Conservation (phyloP, 2,113 vertebrate genomes). For the Eudyptes chrysolophus region DNA sequence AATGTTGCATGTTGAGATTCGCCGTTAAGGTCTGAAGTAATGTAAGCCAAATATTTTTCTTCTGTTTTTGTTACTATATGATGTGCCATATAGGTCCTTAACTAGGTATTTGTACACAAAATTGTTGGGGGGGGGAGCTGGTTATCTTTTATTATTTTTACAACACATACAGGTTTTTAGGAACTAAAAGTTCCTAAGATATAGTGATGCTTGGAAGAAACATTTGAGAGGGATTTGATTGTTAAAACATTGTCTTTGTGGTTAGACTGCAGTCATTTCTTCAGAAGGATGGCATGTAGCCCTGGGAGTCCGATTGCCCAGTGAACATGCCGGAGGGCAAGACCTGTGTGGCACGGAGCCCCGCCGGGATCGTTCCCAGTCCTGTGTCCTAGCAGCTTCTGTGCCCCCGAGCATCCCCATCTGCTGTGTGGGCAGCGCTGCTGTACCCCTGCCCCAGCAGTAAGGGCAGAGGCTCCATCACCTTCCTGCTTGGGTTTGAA, state of each 20-base stretch:
- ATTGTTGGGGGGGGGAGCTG: not conserved
- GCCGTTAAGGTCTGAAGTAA: not conserved
- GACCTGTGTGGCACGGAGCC: not conserved
- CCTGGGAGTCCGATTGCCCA: not conserved
- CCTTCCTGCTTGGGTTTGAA: not conserved
- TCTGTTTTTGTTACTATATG: not conserved
- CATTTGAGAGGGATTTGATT: not conserved
- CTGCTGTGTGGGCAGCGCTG: not conserved
- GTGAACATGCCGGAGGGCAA: accelerated
- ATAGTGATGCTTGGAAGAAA: not conserved
- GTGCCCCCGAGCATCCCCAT: accelerated
- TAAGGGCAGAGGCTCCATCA: not conserved
- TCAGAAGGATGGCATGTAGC: accelerated
- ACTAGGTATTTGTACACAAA: not conserved
- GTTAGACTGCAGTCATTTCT: not conserved
- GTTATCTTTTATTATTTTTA: not conserved
- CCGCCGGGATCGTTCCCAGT: not conserved
- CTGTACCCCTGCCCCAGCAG: not conserved
- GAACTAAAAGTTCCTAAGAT: not conserved
- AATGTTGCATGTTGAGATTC: not conserved
- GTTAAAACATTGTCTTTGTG: not conserved
- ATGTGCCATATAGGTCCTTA: not conserved
- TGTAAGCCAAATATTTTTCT: not conserved
- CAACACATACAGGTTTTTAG: not conserved
- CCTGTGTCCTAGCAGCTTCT: not conserved